Base-by-base conservation (phyloP, 2,888 invertebrate species). In the Tetragonula carbonaria region DNA sequence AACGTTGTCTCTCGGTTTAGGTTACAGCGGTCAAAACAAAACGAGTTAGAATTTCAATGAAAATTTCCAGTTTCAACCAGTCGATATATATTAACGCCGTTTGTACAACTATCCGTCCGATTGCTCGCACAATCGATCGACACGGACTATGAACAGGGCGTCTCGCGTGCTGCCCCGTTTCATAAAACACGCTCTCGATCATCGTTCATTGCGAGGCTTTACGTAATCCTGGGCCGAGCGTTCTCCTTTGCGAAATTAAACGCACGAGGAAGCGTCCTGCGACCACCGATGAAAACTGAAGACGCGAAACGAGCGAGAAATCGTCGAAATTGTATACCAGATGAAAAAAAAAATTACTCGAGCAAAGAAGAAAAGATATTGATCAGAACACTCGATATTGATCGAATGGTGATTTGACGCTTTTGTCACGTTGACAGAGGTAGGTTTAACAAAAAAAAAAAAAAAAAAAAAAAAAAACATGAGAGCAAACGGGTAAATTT, bases 81-180 rank as follows among this genome's bases (percentile, higher is more conserved):
- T 16, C 23, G 23, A 23, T 23, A 13, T 51, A 50, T 50, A 50
- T 50, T 57, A 53, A 28, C 18, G 18, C 21, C 62, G 38, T 28
- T 55, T 74, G n/a, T 57, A 16, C 23, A 74, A 78, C 28, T n/a
- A 16, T 5, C 18, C n/a, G 28, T 21, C 63, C 38, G 33, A 45
- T 50, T n/a, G n/a, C 28, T 74, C 66, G 21, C 28, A 74, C 74
- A 74, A 74, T 45, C 50, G 80, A 80, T 81, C 50, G 57, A 23
- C 45, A 45, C 13, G 33, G 8, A n/a, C 53, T 38, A 62, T 80
- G 59, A 66, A 28, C 57, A 33, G 2, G 18, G 3, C 71, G 28
- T 57, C 63, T 71, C 80, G 70, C 79, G 63, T 79, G 80, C 65
- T 79, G 80, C 65, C n/a, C 11, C n/a, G 28, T 59, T 59, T 28